Evolutionary conservation across 2,888 invertebrate genomes (phyloP).

Genomic region (Polydrusus tereticollis): DNA sequence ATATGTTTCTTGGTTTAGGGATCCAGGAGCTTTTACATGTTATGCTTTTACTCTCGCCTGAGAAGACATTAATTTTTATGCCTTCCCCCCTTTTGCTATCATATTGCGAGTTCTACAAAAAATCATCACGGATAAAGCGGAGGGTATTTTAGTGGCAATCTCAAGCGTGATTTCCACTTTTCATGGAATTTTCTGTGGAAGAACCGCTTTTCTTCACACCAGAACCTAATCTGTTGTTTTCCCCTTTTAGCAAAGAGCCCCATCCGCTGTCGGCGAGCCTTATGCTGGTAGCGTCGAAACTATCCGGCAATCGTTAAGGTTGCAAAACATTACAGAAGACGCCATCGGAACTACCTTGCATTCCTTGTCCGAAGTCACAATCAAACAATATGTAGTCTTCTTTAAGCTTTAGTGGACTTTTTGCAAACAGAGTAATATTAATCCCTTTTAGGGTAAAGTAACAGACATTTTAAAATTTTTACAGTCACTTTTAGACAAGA

Average conservation of each 20-base stretch:
- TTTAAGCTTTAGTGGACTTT: conserved; percentile 51
- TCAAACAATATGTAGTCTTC: conserved; percentile 51
- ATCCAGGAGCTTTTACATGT: conserved; percentile 38
- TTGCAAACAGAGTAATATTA: conserved; percentile 41
- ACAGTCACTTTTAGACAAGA: conserved; percentile 28
- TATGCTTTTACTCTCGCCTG: conserved; percentile 48
- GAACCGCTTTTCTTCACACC: conserved; percentile 25
- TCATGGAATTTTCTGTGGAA: conserved; percentile 12
- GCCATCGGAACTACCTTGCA: conserved; percentile 47
- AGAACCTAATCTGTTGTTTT: conserved; percentile 21
- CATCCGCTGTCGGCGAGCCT: conserved; percentile 31
- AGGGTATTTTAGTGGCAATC: conserved; percentile 35
- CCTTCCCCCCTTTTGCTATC: conserved; percentile 48
- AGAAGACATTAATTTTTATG: conserved; percentile 42
- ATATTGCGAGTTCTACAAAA: conserved; percentile 29
- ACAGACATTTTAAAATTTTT: conserved; percentile 40
- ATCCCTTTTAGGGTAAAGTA: neutral
- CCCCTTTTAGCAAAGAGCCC: conserved; percentile 12
- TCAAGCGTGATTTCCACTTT: conserved; percentile 43
- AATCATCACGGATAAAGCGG: conserved; percentile 30
- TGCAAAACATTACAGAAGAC: conserved; percentile 36
- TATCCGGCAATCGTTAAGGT: conserved; percentile 37
- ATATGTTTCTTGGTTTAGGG: conserved; percentile 44
- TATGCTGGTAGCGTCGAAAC: conserved; percentile 41
- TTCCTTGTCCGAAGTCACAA: conserved; percentile 50